Evolutionary conservation across 2,113 vertebrate genomes (phyloP).

Genomic region (Zosterops pallidus): DNA sequence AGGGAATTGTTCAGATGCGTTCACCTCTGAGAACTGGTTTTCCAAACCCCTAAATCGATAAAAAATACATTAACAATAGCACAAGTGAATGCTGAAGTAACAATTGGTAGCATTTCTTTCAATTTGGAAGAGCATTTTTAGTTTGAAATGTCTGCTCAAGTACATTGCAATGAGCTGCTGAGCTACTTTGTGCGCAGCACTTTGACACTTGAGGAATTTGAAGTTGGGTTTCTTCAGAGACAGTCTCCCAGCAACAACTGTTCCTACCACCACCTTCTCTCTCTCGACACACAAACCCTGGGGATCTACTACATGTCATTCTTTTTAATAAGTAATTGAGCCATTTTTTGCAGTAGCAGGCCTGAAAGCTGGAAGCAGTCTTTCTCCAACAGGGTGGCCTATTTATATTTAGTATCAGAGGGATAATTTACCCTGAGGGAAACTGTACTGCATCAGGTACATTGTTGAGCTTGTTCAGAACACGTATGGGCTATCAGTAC

Average conservation of each 20-base stretch:
- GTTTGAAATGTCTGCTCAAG: not conserved
- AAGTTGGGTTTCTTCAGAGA: not conserved
- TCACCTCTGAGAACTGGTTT: accelerated
- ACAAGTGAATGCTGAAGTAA: not conserved
- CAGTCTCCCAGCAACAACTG: not conserved
- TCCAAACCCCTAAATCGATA: not conserved
- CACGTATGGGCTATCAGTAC: not conserved
- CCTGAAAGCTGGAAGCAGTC: not conserved
- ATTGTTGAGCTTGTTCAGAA: not conserved
- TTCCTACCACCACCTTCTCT: not conserved
- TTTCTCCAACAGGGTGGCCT: not conserved
- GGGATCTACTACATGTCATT: not conserved
- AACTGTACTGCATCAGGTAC: not conserved
- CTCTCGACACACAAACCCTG: not conserved
- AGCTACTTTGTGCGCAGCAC: not conserved
- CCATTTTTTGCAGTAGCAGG: not conserved
- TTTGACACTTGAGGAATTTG: not conserved
- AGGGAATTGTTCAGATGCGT: not conserved
- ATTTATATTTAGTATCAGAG: not conserved
- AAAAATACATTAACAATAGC: not conserved
- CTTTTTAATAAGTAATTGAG: not conserved
- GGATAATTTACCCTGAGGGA: not conserved
- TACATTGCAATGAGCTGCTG: not conserved
- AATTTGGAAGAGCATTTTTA: not conserved
- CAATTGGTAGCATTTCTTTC: not conserved